Percentiles rank a stretch among this genome's conserved stretches.
phyloP scores from a whole-genome alignment of 1,140 invertebrate species.

The Trissolcus basalis region DNA sequence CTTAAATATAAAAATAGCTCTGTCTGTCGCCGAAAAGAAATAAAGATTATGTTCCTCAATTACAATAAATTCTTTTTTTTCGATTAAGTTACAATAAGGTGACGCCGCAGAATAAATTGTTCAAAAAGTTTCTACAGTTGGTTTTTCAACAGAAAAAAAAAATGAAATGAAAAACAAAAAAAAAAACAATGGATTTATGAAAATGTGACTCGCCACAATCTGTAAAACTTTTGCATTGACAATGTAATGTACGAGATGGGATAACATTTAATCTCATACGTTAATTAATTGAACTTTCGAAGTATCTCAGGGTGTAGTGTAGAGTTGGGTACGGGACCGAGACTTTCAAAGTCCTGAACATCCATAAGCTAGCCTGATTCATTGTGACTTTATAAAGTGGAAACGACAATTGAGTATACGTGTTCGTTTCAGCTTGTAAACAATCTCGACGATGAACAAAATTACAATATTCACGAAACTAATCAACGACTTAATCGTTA shows the following conservation, averaged over 20 bases:
- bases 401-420: slow-evolving; percentile 25
- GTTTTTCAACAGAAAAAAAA: too few species aligned
- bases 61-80: too few species aligned
- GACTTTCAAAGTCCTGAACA: slow-evolving; percentile 13
- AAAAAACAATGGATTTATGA: too few species aligned
- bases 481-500: slow-evolving; percentile 22
- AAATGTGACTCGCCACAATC: neutral
- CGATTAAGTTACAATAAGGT: too few species aligned
- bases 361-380: slow-evolving; percentile 24
- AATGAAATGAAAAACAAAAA: too few species aligned
- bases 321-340: too few species aligned
- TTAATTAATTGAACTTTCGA: slow-evolving; percentile 49
- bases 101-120: too few species aligned
- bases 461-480: neutral
- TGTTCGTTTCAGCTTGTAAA: slow-evolving; percentile 8
- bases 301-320: slow-evolving; percentile 17
- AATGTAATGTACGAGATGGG: slow-evolving; percentile 33
- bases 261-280: slow-evolving; percentile 42
- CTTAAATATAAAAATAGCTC: too few species aligned
- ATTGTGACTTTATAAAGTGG: slow-evolving; percentile 29
- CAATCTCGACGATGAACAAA: slow-evolving; percentile 14
- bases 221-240: slow-evolving; percentile 17
- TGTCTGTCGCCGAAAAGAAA: too few species aligned
- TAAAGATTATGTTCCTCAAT: too few species aligned
- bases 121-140: too few species aligned